Evolutionary conservation across 2,888 invertebrate genomes (phyloP).

Genomic region (Conus canariensis): DNA sequence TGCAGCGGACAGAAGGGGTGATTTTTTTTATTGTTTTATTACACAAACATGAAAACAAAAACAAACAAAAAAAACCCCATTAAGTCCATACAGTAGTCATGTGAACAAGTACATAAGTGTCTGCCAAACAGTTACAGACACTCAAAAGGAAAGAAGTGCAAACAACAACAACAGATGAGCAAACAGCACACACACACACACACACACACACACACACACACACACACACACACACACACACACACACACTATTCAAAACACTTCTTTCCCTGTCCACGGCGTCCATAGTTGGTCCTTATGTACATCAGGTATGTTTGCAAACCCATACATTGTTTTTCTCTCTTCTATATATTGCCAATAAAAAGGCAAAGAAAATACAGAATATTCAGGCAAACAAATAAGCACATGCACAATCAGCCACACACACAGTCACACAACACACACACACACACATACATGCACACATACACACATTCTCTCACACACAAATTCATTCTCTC

Average conservation of each 20-base stretch:
- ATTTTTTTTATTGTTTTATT: not conserved
- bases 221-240: too few relatives aligned
- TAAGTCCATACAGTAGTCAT: not conserved
- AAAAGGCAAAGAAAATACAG: not conserved
- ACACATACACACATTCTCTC: not conserved
- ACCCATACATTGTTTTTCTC: not conserved
- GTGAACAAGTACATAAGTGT: not conserved
- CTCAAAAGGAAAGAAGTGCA: too few relatives aligned
- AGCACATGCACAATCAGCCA: not conserved
- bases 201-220: too few relatives aligned
- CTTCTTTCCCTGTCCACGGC: not conserved
- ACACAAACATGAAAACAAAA: not conserved
- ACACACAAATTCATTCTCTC: not conserved
- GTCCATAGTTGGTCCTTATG: not conserved
- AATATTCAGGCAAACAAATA: not conserved
- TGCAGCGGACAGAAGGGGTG: not conserved
- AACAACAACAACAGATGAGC: too few relatives aligned
- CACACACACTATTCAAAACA: not conserved
- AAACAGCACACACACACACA: too few relatives aligned
- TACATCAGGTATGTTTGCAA: not conserved
- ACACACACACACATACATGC: not conserved
- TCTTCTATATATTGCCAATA: not conserved
- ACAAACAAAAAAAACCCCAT: not conserved
- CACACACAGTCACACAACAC: slow-evolving; percentile 3
- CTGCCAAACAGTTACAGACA: too few relatives aligned